Evolutionary conservation across 2,888 invertebrate species (phyloP).

Genomic region (Lasioglossum morio): DNA sequence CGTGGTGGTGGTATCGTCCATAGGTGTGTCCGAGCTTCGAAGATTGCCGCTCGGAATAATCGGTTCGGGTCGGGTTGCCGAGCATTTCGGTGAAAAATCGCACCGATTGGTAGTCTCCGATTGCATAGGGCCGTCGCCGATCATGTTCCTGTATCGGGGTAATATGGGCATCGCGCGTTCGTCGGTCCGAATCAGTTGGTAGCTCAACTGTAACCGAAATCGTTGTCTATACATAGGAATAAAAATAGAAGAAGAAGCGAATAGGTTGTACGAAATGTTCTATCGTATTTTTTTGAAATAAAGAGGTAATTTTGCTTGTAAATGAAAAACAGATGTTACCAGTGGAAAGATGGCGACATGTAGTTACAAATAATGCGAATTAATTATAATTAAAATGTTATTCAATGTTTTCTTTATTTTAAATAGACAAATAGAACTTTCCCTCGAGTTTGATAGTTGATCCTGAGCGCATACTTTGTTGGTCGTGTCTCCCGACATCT

Average conservation of each 20-base stretch:
- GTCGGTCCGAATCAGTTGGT: constrained; percentile 76
- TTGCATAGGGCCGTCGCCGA: constrained; percentile 78
- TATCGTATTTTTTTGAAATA: too few relatives aligned
- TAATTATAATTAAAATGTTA: too few relatives aligned
- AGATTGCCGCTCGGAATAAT: constrained; percentile 80
- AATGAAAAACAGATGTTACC: too few relatives aligned
- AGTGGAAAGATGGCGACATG: too few relatives aligned
- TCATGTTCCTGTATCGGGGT: constrained; percentile 75
- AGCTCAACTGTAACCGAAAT: constrained; percentile 80
- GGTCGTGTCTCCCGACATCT: constrained; percentile 80
- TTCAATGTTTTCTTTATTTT: too few relatives aligned
- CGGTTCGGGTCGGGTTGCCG: constrained; percentile 63
- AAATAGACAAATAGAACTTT: too few relatives aligned
- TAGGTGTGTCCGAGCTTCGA: constrained; percentile 72
- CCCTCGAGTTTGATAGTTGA: too few relatives aligned
- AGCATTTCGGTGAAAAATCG: constrained; percentile 78
- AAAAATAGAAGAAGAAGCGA: neutral
- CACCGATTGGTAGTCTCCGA: constrained; percentile 79
- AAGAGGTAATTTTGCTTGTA: too few relatives aligned
- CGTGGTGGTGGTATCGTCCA: constrained; percentile 79
- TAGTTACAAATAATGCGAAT: too few relatives aligned
- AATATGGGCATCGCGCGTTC: constrained; percentile 76
- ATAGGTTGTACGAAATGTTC: too few relatives aligned
- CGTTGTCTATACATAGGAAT: neutral
- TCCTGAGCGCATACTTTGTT: constrained; percentile 76